phyloP scores from a whole-genome alignment of 2,113 vertebrate genomes.

The Callorhinus ursinus region DNA sequence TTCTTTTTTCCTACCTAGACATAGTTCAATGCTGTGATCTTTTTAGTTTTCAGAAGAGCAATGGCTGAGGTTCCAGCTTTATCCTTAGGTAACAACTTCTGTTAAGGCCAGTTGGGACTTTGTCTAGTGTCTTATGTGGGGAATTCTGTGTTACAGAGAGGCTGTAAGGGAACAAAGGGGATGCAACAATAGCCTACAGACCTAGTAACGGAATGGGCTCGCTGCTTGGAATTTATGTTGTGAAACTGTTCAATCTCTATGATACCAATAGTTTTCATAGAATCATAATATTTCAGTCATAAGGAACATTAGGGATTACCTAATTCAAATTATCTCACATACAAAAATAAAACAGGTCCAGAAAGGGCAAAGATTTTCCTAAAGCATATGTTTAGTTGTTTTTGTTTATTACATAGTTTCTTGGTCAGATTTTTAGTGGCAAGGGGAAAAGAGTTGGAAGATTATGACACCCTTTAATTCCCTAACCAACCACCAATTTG shows the following conservation, averaged over 20 bases:
- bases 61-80: constrained; percentile 66
- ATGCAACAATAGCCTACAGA: constrained; percentile 3
- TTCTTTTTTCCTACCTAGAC: constrained; percentile 37
- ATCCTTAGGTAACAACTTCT: constrained; percentile 57
- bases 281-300: not conserved
- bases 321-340: not conserved
- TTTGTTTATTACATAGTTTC: not conserved
- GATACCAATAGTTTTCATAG: constrained; percentile 2
- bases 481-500: not conserved
- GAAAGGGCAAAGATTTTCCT: not conserved
- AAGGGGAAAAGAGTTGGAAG: not conserved
- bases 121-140: constrained; percentile 25
- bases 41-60: constrained; percentile 65
- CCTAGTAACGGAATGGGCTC: constrained; percentile 14
- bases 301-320: not conserved
- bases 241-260: not conserved
- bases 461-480: not conserved
- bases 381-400: not conserved
- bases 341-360: not conserved
- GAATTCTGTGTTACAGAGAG: constrained; percentile 16
- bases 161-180: not conserved
- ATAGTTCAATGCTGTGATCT: constrained; percentile 64
- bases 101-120: constrained; percentile 46
- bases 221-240: not conserved
- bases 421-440: not conserved